Evolutionary conservation across 2,113 vertebrate genomes (phyloP).

Genomic region (Sapajus apella): DNA sequence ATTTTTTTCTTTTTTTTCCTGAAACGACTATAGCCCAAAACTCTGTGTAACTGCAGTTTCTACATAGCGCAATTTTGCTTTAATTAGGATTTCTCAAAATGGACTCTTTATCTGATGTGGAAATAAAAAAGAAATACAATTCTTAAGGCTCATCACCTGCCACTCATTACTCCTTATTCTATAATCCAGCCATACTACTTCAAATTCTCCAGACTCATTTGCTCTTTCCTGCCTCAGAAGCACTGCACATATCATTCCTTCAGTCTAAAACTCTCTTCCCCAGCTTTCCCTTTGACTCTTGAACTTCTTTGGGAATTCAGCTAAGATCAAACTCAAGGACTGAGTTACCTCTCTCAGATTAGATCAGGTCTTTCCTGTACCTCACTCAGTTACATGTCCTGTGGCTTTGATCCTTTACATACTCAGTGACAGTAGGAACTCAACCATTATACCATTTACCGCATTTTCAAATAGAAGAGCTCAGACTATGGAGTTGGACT

Average conservation of each 20-base stretch:
- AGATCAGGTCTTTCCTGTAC: rapidly evolving
- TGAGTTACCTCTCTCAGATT: background rate
- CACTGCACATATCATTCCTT: background rate
- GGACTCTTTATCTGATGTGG: background rate
- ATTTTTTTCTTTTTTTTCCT: background rate
- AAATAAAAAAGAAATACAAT: background rate
- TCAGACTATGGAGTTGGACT: background rate
- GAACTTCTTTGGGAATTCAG: background rate
- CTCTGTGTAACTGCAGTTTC: background rate
- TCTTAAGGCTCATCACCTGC: background rate
- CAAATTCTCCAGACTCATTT: background rate
- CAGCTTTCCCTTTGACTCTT: background rate
- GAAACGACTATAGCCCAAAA: background rate
- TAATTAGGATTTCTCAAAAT: background rate
- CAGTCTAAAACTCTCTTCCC: background rate
- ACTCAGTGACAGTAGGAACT: background rate
- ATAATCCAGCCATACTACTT: background rate
- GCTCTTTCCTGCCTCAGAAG: background rate
- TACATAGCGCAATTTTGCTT: background rate
- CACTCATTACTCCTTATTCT: background rate
- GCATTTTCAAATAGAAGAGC: background rate
- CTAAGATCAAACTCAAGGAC: background rate
- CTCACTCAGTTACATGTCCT: too few relatives aligned
- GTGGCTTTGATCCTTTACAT: background rate
- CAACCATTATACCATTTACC: background rate